Base-by-base conservation (phyloP, 37 sponge, comb jelly and placozoan species). In the Spongilla lacustris region DNA sequence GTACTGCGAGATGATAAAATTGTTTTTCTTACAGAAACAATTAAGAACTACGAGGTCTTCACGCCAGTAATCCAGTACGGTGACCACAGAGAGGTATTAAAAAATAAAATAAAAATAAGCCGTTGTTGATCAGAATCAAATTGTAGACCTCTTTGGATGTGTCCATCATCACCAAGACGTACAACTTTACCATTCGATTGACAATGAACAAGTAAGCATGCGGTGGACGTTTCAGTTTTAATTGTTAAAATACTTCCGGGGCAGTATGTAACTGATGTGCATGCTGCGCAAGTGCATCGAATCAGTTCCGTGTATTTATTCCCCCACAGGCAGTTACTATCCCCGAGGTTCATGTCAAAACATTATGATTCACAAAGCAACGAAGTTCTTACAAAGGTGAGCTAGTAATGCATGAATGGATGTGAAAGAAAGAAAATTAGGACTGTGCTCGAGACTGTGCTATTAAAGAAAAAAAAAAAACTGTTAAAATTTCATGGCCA, bases 21-120 rank as follows among this genome's bases (percentile, higher is more conserved):
- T 66, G 12, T 6, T 6, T 58, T 31, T 22, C 31, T 4, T 68
- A 75, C 79, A 89, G 89, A 89, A 66, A 89, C 80, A 0, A 71
- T 89, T 21, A 32, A 36, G 32, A 89, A 79, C 28, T 89, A 89
- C 50, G 84, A 83, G 37, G 68, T 58, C 31, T 74, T 89, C 23
- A 24, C 13, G 0, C 89, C 89, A 33, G 73, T 49, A 14, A 68
- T 89, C 29, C 36, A 34, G 48, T 23, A 83, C 46, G 74, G 19
- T 1, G 58, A 58, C 58, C 19, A 17, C 14, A 8, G 11, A 58
- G 58, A 8, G 58, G 58, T 58, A 58, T 10, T 10, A 46, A 14
- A 14, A 8, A 17, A 17, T 13, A 58, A 58, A 13, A 17, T 13
- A 13, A 1, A 58, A 1, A 17, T 17, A 58, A 17, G 1, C 21